Percentiles rank a stretch among this genome's conserved stretches.
Conservation (phyloP, 2,113 vertebrate species). For the Progne subis region DNA sequence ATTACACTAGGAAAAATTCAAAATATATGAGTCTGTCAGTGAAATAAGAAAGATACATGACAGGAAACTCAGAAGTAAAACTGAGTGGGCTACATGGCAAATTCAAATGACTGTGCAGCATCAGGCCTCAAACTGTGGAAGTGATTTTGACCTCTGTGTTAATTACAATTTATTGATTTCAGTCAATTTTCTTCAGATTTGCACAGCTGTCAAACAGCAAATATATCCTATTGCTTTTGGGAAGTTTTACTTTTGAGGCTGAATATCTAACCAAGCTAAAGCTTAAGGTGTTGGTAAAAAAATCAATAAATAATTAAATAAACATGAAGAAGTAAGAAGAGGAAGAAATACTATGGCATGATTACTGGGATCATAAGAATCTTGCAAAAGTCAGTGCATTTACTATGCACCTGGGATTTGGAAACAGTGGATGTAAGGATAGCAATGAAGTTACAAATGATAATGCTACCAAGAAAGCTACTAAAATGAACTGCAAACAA, state of each 20-base stretch:
- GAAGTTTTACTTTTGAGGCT: not conserved
- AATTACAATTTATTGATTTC: not conserved
- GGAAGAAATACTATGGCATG: not conserved
- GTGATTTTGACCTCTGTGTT: not conserved
- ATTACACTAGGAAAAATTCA: not conserved
- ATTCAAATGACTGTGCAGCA: not conserved
- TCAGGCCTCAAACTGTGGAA: not conserved
- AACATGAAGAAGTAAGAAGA: not conserved
- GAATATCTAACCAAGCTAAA: not conserved
- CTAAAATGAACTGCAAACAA: slow-evolving; percentile 4
- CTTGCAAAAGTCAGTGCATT: not conserved
- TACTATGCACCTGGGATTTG: not conserved
- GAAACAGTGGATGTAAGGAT: not conserved
- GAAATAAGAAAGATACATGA: not conserved
- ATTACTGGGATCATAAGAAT: not conserved
- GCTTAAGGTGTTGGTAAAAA: not conserved
- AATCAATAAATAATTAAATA: not conserved
- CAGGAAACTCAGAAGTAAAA: not conserved
- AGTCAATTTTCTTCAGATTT: not conserved
- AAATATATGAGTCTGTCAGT: not conserved
- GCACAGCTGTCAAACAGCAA: not conserved
- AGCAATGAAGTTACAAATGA: not conserved
- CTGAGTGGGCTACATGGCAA: not conserved
- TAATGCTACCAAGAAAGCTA: not conserved
- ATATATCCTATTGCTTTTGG: not conserved